Evolutionary conservation across 92 coral and sea anemone species (phyloP), one percentile per base, ranked within the genome.

Genomic region (Parazoanthus darwini): DNA sequence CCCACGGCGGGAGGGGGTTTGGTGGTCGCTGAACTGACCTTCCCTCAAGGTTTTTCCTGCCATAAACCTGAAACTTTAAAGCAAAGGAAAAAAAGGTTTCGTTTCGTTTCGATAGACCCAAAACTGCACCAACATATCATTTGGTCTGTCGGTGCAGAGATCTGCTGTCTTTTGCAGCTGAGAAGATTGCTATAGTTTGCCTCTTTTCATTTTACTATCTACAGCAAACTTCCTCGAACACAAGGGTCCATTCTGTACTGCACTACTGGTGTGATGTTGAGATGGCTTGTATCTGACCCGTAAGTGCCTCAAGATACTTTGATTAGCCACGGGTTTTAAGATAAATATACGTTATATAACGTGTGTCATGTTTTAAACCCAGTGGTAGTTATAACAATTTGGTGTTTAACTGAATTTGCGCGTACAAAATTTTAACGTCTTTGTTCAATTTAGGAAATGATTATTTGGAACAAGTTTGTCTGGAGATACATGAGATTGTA

Each of bases 251-350:
- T 96, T 74, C 88, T 96, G 85, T 96, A 93, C 88, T 96, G 98
- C 82, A 96, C 98, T 11, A 96, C 98, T 4, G 98, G 98, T 22
- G 95, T 96, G 46, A 81, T 94, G 70, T 91, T 94, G 51, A 85
- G 98, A 90, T 96, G 98, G 98, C 95, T 96, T 46, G 67, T 94
- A 11, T 88, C 91, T 50, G 98, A 96, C 80, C 91, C 94, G 98
- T 96, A 86, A 94, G 98, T 90, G 68, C n/a, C 70, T 23, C n/a
- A 8, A 20, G 70, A 3, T 54, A 14, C 51, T 54, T 54, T 54
- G 59, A 14, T 54, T 23, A 63, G 70, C 70, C 70, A 23, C 3
- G 6, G 8, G 22, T 20, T 23, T 63, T 20, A 2, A 63, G 15
- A 51, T 51, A 15, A 9, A 51, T 63, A 20, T 63, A 63, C 5